A percentile compares a stretch with the other conserved stretches of the same genome.
These are phyloP conservation scores for Tyto alba DNA, from an alignment of 2,113 vertebrate genomes.

Conservation along the genomic window DNA sequence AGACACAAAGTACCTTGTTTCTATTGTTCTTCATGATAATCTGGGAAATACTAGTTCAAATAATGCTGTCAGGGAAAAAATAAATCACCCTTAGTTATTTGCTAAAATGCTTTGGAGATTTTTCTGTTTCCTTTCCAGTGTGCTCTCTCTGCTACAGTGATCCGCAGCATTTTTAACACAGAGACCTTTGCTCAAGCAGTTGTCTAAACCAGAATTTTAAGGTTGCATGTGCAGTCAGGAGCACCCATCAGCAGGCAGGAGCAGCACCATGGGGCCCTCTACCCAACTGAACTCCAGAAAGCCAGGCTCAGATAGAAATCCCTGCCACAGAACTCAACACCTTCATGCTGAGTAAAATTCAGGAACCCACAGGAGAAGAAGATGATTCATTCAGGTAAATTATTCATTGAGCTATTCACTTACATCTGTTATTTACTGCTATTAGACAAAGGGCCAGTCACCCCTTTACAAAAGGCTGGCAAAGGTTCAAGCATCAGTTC, in stretches of 20 bases:
- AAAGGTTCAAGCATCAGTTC: neutral
- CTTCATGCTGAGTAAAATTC: neutral
- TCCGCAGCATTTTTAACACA: neutral
- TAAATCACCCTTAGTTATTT: neutral
- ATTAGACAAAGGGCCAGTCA: neutral
- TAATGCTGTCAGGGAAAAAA: neutral
- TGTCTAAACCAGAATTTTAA: neutral
- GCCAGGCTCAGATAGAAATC: neutral
- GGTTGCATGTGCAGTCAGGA: neutral
- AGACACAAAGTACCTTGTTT: neutral
- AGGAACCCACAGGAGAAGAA: neutral
- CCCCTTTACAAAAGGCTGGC: neutral
- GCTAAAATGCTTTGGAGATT: neutral
- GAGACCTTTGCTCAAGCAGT: neutral
- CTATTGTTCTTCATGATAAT: neutral
- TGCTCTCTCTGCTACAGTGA: neutral
- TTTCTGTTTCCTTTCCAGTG: neutral
- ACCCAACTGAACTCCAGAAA: neutral
- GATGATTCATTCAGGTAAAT: neutral
- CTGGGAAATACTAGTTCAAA: neutral
- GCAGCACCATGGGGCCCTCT: neutral
- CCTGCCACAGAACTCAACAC: neutral
- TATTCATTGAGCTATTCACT: neutral
- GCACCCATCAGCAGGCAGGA: neutral
- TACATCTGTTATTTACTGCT: neutral